Percentiles rank a stretch among this genome's conserved stretches.
These are phyloP conservation scores for Escarpia spicata DNA, from an alignment of 2,888 invertebrate genomes.

Conservation along the genomic window DNA sequence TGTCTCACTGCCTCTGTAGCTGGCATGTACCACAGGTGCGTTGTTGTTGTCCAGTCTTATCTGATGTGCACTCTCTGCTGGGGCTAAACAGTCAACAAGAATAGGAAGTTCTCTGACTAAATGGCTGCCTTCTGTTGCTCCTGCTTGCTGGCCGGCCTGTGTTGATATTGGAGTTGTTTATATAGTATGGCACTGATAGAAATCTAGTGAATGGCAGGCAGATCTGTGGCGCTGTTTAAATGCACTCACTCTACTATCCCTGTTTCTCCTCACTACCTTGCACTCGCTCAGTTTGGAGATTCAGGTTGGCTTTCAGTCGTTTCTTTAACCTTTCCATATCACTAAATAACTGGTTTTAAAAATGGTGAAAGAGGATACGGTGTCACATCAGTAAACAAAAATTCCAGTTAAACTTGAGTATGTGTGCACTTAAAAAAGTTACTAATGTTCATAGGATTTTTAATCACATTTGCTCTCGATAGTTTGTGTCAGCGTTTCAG, in stretches of 20 bases:
- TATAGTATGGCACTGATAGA: background rate
- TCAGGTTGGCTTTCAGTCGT: background rate
- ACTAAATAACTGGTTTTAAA: too few relatives aligned
- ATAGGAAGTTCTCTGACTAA: background rate
- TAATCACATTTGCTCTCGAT: background rate
- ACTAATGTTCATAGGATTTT: too few relatives aligned
- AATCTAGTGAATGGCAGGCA: background rate
- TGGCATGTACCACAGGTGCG: background rate
- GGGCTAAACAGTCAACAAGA: background rate
- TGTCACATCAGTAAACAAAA: too few relatives aligned
- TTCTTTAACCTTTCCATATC: too few relatives aligned
- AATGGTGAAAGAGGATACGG: too few relatives aligned
- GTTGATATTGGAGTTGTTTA: conserved; percentile 2
- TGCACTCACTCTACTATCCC: background rate
- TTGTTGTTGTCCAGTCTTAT: background rate
- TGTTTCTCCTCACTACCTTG: background rate
- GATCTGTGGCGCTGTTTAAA: background rate
- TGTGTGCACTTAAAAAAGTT: too few relatives aligned
- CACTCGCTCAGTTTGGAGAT: background rate
- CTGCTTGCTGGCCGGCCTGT: background rate
- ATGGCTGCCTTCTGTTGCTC: background rate
- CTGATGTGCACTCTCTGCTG: background rate
- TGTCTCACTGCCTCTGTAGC: background rate
- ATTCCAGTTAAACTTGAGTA: too few relatives aligned
- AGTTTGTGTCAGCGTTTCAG: background rate